Conservation (phyloP, 2,113 vertebrate genomes). For the Salvator merianae region DNA sequence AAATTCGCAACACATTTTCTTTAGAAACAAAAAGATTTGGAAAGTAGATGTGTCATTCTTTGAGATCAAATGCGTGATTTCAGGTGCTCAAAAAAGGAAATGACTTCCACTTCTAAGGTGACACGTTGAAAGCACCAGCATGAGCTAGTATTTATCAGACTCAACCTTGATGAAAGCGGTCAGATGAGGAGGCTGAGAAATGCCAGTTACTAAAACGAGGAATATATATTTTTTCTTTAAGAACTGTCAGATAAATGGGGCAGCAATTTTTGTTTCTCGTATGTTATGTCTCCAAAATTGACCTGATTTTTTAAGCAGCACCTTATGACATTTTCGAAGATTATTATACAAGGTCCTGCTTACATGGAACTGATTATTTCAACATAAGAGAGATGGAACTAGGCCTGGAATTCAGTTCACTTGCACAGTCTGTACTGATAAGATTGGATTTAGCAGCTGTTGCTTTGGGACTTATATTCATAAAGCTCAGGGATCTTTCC, state of each 20-base stretch:
- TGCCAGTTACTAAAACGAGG: not conserved
- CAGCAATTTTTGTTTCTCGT: slow-evolving; percentile 8
- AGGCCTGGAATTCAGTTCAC: not conserved
- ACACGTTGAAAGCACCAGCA: not conserved
- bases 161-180: slow-evolving; percentile 11
- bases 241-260: not conserved
- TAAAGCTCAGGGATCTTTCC: not conserved
- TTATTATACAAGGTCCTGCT: not conserved
- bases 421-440: not conserved
- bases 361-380: not conserved
- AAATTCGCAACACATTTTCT: slow-evolving; percentile 9
- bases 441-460: not conserved
- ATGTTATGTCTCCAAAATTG: not conserved
- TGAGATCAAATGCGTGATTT: slow-evolving; percentile 11
- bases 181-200: not conserved
- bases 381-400: not conserved
- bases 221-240: not conserved
- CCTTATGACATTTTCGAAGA: slow-evolving; percentile 14
- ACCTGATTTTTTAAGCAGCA: not conserved
- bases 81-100: slow-evolving; percentile 1
- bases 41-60: not conserved
- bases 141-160: not conserved
- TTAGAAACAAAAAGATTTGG: slow-evolving; percentile 10
- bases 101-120: slow-evolving; percentile 16
- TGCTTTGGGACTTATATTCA: not conserved